These are phyloP conservation scores for Apocheima hispidaria DNA, from an alignment of 2,888 invertebrate genomes.

Conservation along the genomic window DNA sequence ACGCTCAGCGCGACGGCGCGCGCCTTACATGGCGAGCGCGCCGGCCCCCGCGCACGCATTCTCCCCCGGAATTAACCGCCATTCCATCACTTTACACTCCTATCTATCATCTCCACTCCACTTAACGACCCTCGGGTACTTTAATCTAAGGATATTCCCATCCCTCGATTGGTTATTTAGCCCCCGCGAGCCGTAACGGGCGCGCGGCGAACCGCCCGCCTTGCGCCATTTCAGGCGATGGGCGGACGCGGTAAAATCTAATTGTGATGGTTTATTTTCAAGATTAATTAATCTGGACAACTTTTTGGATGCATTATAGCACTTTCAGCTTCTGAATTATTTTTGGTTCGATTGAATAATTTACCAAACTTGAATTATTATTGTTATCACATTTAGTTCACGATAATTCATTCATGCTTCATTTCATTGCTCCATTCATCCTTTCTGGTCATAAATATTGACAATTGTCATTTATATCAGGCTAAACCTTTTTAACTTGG, in stretches of 20 bases:
- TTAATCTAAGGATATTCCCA: conserved; percentile 35
- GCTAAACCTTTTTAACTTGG: neutral
- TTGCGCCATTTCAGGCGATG: conserved; percentile 70
- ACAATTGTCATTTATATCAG: conserved; percentile 8
- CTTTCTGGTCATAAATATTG: conserved; percentile 6
- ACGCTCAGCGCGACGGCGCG: conserved; percentile 47
- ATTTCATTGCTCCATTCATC: conserved; percentile 17
- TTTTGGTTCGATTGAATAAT: too few species aligned
- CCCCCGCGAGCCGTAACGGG: conserved; percentile 53
- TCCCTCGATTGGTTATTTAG: conserved; percentile 42
- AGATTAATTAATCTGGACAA: conserved; percentile 36
- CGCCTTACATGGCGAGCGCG: conserved; percentile 69
- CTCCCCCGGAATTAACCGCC: conserved; percentile 32
- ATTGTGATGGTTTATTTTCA: conserved; percentile 41
- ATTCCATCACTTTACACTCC: conserved; percentile 27
- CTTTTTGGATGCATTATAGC: conserved; percentile 17
- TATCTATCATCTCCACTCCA: conserved; percentile 29
- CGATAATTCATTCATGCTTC: neutral
- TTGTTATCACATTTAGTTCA: neutral
- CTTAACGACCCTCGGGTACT: conserved; percentile 40
- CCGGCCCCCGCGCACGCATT: conserved; percentile 54
- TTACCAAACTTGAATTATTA: neutral
- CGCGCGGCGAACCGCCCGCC: conserved; percentile 52
- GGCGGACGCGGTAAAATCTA: conserved; percentile 49
- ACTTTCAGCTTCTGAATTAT: neutral